phyloP scores from a whole-genome alignment of 92 coral and sea anemone species.

The Meandrina meandrites region DNA sequence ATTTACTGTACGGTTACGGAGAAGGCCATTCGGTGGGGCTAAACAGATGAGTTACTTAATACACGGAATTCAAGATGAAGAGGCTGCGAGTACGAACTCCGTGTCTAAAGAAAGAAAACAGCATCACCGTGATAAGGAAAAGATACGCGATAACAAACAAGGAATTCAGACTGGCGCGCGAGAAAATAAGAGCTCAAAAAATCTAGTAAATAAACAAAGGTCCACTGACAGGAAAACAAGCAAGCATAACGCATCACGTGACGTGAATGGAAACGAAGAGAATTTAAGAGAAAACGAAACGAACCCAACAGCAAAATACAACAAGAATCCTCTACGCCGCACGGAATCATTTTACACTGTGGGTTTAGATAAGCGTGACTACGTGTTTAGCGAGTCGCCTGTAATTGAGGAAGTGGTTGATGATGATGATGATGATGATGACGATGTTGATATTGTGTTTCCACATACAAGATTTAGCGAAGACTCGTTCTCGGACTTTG shows the following conservation, averaged over 20 bases:
- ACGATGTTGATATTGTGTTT: constrained; percentile 1
- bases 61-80: constrained; percentile 26
- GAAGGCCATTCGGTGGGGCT: constrained; percentile 31
- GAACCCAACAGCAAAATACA: background rate
- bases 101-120: background rate
- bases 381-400: constrained; percentile 20
- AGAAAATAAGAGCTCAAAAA: background rate
- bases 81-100: background rate
- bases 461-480: constrained; percentile 1
- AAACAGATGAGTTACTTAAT: constrained; percentile 13
- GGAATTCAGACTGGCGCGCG: background rate
- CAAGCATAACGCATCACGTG: background rate
- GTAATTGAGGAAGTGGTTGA: background rate
- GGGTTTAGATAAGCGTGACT: constrained; percentile 35
- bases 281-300: background rate
- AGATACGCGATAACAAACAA: background rate
- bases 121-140: background rate
- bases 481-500: constrained; percentile 10
- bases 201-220: background rate
- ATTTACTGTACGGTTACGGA: constrained; percentile 49
- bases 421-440: constrained; percentile 23
- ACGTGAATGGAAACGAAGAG: background rate
- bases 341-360: constrained; percentile 32
- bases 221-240: background rate
- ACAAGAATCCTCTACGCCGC: background rate